A percentile compares a stretch with the other conserved stretches of the same genome.
phyloP scores from a whole-genome alignment of 2,888 invertebrate genomes.

The Empis stercorea region DNA sequence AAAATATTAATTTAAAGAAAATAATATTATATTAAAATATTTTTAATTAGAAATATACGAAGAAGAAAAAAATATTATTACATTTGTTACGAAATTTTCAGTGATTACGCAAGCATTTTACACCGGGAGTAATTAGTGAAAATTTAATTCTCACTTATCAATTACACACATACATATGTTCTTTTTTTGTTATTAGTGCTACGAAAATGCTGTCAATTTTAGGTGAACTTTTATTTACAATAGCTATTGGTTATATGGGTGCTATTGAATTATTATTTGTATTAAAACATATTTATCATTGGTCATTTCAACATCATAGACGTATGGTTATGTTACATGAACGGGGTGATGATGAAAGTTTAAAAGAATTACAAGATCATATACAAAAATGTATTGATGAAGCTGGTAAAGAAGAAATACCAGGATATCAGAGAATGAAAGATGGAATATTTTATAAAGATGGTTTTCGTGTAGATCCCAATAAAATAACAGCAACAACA shows the following conservation, averaged over 20 bases:
- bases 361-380: conserved; percentile 24
- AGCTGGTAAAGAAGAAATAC: conserved; percentile 20
- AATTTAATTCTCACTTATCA: too few relatives aligned
- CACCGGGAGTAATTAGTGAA: too few relatives aligned
- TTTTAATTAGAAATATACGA: too few relatives aligned
- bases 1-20: neutral
- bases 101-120: neutral
- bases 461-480: conserved; percentile 28
- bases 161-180: too few relatives aligned
- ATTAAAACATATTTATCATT: conserved; percentile 30
- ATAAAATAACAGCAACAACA: neutral
- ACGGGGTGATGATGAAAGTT: conserved; percentile 12
- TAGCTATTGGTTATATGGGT: conserved; percentile 63
- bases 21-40: too few relatives aligned
- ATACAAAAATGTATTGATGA: conserved; percentile 21
- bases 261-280: conserved; percentile 45
- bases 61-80: too few relatives aligned
- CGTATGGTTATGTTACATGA: conserved; percentile 6
- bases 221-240: conserved; percentile 62
- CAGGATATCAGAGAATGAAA: conserved; percentile 25
- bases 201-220: conserved; percentile 35
- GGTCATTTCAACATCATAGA: conserved; percentile 24
- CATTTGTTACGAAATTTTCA: neutral
- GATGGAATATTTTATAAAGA: conserved; percentile 32
- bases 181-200: too few relatives aligned